phyloP scores from a whole-genome alignment of 2,113 vertebrate species.

The Atherinomorus stipes region DNA sequence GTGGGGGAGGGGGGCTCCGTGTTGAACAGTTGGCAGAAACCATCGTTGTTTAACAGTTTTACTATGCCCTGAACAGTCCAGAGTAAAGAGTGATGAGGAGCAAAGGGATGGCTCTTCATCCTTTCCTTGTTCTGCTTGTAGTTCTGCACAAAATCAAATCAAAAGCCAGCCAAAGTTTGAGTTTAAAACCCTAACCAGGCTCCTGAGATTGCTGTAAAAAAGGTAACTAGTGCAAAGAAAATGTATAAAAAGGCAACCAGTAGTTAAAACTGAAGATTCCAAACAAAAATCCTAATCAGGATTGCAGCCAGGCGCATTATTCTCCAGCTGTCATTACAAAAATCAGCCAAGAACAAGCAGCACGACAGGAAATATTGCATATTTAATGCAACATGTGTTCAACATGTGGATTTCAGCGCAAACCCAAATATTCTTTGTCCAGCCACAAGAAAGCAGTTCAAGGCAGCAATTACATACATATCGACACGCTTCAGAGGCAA shows the following conservation, averaged over 20 bases:
- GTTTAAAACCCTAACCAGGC: constrained; percentile 60
- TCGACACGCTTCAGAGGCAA: constrained; percentile 74
- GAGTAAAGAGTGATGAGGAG: constrained; percentile 44
- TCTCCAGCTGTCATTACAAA: constrained; percentile 43
- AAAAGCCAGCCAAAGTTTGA: constrained; percentile 32
- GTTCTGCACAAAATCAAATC: constrained; percentile 61
- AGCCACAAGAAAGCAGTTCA: constrained; percentile 66
- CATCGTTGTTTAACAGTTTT: constrained; percentile 81
- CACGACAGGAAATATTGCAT: constrained; percentile 52
- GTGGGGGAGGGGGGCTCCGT: constrained; percentile 62
- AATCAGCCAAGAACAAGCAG: constrained; percentile 38
- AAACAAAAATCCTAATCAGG: constrained; percentile 40
- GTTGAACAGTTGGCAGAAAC: constrained; percentile 78
- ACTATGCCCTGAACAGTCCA: constrained; percentile 73
- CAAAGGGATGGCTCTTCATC: constrained; percentile 68
- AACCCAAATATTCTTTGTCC: constrained; percentile 43
- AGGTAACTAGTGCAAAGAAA: constrained; percentile 46
- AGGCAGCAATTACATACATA: constrained; percentile 77
- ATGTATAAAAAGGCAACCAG: constrained; percentile 9
- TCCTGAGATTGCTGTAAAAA: constrained; percentile 40
- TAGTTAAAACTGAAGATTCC: constrained; percentile 10
- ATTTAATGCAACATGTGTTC: constrained; percentile 67
- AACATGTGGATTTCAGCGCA: constrained; percentile 61
- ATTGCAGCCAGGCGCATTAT: constrained; percentile 43
- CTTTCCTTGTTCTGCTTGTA: constrained; percentile 55